A percentile compares a stretch with the other conserved stretches of the same genome.
These are phyloP conservation scores for Leptodactylus fallax DNA, from an alignment of 2,797 vertebrate genomes.

Conservation along the genomic window DNA sequence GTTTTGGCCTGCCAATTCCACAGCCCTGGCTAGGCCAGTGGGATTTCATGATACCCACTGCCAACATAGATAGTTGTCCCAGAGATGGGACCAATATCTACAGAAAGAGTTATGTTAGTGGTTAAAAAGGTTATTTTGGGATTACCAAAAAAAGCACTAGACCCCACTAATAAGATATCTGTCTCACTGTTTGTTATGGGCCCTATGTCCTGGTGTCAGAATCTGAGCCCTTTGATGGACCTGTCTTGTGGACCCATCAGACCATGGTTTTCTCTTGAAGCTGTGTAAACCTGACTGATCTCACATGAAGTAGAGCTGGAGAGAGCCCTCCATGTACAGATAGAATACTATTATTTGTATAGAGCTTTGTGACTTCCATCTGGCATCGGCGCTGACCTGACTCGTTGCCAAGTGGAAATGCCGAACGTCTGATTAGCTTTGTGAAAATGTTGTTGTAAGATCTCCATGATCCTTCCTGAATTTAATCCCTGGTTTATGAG, in stretches of 20 bases:
- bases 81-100: too few species aligned
- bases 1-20: too few species aligned
- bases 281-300: neutral
- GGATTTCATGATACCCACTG: too few species aligned
- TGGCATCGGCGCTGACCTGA: constrained; percentile 19
- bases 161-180: too few species aligned
- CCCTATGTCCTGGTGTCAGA: too few species aligned
- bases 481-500: constrained; percentile 35
- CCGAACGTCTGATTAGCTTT: constrained; percentile 39
- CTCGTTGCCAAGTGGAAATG: constrained; percentile 44
- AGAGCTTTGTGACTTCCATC: constrained; percentile 36
- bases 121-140: too few species aligned
- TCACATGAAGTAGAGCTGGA: neutral
- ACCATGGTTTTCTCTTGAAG: neutral
- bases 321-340: neutral
- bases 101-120: too few species aligned
- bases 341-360: constrained; percentile 37
- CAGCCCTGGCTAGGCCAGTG: too few species aligned
- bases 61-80: too few species aligned
- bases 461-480: constrained; percentile 52
- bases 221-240: neutral
- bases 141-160: too few species aligned
- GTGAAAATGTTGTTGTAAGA: constrained; percentile 56
- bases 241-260: neutral
- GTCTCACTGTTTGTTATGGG: too few species aligned